Evolutionary conservation across 2,113 vertebrate species (phyloP), one percentile per base, ranked within the genome.

Genomic region (Potamarius usumacintae): DNA sequence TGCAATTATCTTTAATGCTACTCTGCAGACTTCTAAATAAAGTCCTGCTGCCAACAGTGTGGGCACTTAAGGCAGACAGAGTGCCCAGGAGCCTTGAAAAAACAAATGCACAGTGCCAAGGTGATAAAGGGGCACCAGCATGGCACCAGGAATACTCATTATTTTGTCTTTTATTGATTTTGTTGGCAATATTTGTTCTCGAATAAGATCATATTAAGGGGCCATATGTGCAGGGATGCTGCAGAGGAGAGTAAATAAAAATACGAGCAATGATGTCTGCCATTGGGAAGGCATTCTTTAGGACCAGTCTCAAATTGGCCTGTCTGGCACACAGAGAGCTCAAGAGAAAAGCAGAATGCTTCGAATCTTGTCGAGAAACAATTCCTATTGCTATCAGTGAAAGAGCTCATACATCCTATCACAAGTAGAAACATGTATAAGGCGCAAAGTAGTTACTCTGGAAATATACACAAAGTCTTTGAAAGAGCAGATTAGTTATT

Each of bases 1-100:
- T 95, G 92, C 93, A 95, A 96, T 96, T 96, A 95, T 96, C 92
- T 94, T 95, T 95, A 96, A 95, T 95, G 94, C 93, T 94, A 94
- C 94, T 94, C 94, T 93, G 91, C 92, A 94, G 93, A 88, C 92
- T 93, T 94, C 95, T 94, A 95, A 95, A 95, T 95, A 95, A 95
- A 95, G 93, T 90, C 90, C 89, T 87, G 79, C 91, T 93, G 91
- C 94, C 93, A 95, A 89, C 93, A 92, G 88, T 94, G 92, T 92
- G 93, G 93, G 92, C 92, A 94, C 92, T 72, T 88, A 90, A 91
- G 91, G 90, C 90, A 92, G 92, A 94, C 89, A 80, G 87, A 88
- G 88, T 91, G 92, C 91, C 92, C 88, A 77, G 89, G 84, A 87
- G 90, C 84, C 90, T 92, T 92, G 92, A 92, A 93, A 94, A 94